A percentile compares a stretch with the other conserved stretches of the same genome.
These are phyloP conservation scores for Cataglyphis rosenhaueri DNA, from an alignment of 2,888 invertebrate species.

Conservation along the genomic window DNA sequence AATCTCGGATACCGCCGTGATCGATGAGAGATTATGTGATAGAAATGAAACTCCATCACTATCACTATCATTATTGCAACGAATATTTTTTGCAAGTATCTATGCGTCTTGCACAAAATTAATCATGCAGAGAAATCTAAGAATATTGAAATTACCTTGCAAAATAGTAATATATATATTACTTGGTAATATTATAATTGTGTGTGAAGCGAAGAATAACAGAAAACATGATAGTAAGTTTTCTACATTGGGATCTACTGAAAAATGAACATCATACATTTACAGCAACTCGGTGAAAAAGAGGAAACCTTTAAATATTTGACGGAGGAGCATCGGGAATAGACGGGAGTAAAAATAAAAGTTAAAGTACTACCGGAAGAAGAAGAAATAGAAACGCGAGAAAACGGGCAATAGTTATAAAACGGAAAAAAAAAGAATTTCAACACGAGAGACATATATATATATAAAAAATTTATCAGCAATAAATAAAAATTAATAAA, in stretches of 20 bases:
- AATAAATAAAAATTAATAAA: not conserved
- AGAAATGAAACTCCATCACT: slow-evolving; percentile 39
- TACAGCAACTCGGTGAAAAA: slow-evolving; percentile 49
- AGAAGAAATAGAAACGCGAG: slow-evolving; percentile 6
- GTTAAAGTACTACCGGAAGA: not conserved
- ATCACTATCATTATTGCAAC: not conserved
- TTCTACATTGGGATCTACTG: slow-evolving; percentile 9
- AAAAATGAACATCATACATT: slow-evolving; percentile 50
- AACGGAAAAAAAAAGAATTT: not conserved
- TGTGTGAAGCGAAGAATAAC: slow-evolving; percentile 1
- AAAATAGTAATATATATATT: not conserved
- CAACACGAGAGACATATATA: not conserved
- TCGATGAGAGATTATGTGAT: slow-evolving; percentile 2
- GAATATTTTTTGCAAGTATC: slow-evolving; percentile 7
- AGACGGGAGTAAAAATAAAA: slow-evolving; percentile 31
- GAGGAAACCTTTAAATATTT: slow-evolving; percentile 49
- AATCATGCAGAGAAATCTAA: not conserved
- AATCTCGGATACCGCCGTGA: slow-evolving; percentile 22
- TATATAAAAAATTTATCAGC: not conserved
- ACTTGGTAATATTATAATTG: not conserved
- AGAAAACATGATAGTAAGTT: slow-evolving; percentile 17
- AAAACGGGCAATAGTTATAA: not conserved
- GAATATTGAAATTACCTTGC: slow-evolving; percentile 26
- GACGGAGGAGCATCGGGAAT: slow-evolving; percentile 26
- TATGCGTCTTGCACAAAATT: not conserved